Base-by-base conservation (phyloP, 2,113 vertebrate genomes). In the Anhinga anhinga region DNA sequence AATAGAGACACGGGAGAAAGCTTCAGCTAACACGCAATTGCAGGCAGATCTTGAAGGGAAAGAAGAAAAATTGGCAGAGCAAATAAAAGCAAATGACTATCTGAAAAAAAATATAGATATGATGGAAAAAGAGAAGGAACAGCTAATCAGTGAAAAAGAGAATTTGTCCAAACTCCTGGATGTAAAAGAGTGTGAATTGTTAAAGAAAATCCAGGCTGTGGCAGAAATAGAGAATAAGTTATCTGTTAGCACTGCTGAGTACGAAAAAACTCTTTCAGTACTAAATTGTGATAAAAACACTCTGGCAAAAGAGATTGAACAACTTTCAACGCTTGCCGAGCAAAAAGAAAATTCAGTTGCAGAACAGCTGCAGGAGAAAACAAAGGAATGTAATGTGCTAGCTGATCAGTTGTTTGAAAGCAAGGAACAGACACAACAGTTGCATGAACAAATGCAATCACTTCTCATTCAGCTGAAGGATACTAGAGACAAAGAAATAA, bases 341-440 rank as follows among this genome's bases (percentile, higher is more conserved):
- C 97, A 99, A 80, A 98, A 97, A 40, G 96, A 98, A 72, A 89
- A 84, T 50, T 97, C 97, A 1, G 59, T 97, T 65, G 92, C 98
- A 40, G 96, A 98, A 69, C 97, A 91, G 88, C 96, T 99, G 74
- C 90, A 95, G 11, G 97, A 98, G 74, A 99, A 98, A 84, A 98
- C 97, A 47, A 98, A 92, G 16, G 98, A 99, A 62, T 99, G 97
- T 77, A 71, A 74, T 58, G 6, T 90, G 65, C 95, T 99, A 67
- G 95, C 94, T 29, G 88, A 94, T 80, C 96, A 94, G 23, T 93
- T 99, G 34, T 84, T 11, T 15, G 97, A 98, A 74, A 98, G 93
- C 70, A 98, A 98, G 56, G 97, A 98, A 40, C 81, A 96, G 15
- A 52, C 97, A 42, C 94, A 94, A 53, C 80, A 85, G 85, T 97